Conservation (phyloP, 2,797 vertebrate genomes). For the Nannoperca obscura region DNA sequence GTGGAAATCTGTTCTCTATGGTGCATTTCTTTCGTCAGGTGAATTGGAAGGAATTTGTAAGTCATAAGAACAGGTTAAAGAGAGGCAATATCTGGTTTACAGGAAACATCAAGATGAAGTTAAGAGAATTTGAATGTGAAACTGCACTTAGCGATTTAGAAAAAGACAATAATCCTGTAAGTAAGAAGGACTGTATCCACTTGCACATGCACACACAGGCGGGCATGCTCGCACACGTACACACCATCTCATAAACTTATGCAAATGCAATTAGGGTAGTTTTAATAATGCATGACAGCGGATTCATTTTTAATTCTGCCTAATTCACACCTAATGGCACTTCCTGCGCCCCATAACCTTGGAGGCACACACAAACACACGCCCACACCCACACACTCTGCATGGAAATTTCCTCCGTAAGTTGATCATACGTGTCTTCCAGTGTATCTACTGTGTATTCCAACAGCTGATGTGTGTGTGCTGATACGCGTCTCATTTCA, state of each 20-base stretch:
- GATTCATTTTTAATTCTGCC: constrained; percentile 64
- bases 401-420: too few species aligned
- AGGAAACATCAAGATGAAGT: constrained; percentile 1
- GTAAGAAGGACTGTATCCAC: constrained; percentile 2
- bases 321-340: constrained; percentile 61
- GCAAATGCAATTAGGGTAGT: constrained; percentile 65
- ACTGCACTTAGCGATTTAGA: neutral
- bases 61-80: constrained; percentile 21
- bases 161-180: neutral
- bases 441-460: neutral
- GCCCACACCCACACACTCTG: too few species aligned
- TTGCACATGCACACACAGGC: neutral
- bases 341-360: constrained; percentile 54
- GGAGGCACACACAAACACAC: neutral
- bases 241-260: constrained; percentile 41
- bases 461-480: neutral
- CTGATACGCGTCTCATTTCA: constrained; percentile 1
- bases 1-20: constrained; percentile 15
- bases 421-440: too few species aligned
- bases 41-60: constrained; percentile 20
- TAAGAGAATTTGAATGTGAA: neutral
- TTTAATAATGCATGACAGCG: constrained; percentile 69
- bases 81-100: neutral
- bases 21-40: constrained; percentile 25
- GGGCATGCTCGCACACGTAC: neutral